These are phyloP conservation scores for Amniataba percoides DNA, from an alignment of 2,797 vertebrate species.

Conservation along the genomic window DNA sequence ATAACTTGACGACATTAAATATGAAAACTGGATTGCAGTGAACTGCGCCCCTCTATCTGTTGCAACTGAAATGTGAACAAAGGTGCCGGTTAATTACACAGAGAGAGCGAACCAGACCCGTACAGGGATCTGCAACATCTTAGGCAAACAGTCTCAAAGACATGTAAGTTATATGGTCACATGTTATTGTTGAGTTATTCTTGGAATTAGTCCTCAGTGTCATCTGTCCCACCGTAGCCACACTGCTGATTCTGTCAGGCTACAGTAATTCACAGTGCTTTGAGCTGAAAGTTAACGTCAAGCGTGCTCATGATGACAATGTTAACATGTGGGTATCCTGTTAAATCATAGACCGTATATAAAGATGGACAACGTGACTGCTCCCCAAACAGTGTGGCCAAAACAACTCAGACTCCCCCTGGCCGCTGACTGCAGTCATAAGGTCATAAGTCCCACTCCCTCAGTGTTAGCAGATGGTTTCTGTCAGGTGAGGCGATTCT, in stretches of 20 bases:
- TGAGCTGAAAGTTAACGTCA: neutral
- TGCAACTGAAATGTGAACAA: conserved; percentile 39
- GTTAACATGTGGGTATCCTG: neutral
- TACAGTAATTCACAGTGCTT: neutral
- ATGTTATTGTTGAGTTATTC: conserved; percentile 14
- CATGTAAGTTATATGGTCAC: neutral
- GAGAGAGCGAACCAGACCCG: conserved; percentile 6
- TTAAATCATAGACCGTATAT: too few relatives aligned
- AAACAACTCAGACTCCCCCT: too few relatives aligned
- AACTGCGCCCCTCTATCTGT: conserved; percentile 18
- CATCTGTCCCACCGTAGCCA: neutral
- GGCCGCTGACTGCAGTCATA: too few relatives aligned
- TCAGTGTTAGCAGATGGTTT: too few relatives aligned
- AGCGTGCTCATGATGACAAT: neutral
- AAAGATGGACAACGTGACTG: too few relatives aligned
- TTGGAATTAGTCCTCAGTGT: neutral
- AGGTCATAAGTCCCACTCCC: too few relatives aligned
- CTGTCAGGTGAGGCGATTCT: too few relatives aligned
- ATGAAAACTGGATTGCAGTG: conserved; percentile 32
- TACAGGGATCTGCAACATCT: conserved; percentile 11
- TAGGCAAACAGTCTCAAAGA: conserved; percentile 21
- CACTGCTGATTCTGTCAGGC: neutral
- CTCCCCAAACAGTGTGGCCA: too few relatives aligned
- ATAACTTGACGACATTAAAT: conserved; percentile 51
- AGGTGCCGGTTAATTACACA: conserved; percentile 42